These are phyloP conservation scores for Oncorhynchus mykiss DNA, from an alignment of 2,113 vertebrate species.

Conservation along the genomic window DNA sequence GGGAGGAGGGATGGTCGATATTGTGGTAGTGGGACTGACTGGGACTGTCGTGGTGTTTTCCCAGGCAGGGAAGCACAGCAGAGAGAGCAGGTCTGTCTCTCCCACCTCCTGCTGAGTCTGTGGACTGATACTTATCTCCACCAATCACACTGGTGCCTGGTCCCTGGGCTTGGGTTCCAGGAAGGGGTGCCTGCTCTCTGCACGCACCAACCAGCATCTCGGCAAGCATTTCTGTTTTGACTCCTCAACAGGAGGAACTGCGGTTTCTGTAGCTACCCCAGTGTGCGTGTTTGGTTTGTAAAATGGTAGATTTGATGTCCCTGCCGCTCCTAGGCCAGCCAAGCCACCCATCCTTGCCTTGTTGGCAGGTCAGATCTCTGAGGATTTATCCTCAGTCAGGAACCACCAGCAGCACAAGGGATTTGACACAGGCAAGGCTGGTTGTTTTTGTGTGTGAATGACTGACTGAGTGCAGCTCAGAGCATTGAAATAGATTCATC, in stretches of 20 bases:
- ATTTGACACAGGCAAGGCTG: constrained; percentile 49
- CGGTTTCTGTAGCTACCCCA: neutral
- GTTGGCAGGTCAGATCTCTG: constrained; percentile 45
- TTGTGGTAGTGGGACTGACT: neutral
- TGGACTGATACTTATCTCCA: neutral
- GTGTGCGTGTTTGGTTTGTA: constrained; percentile 2
- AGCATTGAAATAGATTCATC: constrained; percentile 65
- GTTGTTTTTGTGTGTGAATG: constrained; percentile 26
- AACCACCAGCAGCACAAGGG: constrained; percentile 48
- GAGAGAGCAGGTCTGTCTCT: neutral
- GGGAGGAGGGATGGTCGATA: neutral
- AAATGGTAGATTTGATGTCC: constrained; percentile 6
- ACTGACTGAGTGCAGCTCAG: constrained; percentile 41
- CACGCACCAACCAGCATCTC: neutral
- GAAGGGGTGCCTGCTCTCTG: neutral
- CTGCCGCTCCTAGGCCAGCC: constrained; percentile 17
- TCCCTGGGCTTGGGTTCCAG: no score
- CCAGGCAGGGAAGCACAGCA: neutral
- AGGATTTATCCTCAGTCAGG: constrained; percentile 52
- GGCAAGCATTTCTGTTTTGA: neutral
- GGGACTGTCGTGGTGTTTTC: neutral
- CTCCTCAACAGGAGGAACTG: no score
- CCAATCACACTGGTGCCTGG: no score
- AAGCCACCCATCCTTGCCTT: constrained; percentile 17
- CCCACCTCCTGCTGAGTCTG: neutral